Percentiles rank a stretch among this genome's conserved stretches.
phyloP scores from a whole-genome alignment of 2,797 vertebrate genomes.

The Peromyscus aztecus region DNA sequence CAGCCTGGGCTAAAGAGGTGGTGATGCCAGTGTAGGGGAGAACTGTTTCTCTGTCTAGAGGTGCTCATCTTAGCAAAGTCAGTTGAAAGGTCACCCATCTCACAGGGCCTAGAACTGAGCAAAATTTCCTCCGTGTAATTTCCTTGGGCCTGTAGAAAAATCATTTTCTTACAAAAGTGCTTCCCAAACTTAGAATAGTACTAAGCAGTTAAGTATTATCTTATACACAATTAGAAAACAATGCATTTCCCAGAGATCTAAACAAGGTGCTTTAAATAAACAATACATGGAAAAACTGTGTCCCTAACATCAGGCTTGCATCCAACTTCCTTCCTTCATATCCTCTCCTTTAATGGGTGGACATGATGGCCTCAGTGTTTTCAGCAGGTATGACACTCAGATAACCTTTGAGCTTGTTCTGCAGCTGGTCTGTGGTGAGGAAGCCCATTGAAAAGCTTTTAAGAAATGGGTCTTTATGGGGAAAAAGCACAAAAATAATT shows the following conservation, averaged over 20 bases:
- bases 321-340: constrained; percentile 74
- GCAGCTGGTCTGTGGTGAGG: background rate
- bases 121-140: constrained; percentile 44
- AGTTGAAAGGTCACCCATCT: background rate
- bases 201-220: constrained; percentile 47
- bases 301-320: constrained; percentile 48
- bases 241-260: constrained; percentile 71
- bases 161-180: constrained; percentile 22
- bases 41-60: constrained; percentile 29
- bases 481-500: background rate
- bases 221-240: constrained; percentile 66
- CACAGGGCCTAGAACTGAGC: background rate
- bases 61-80: background rate
- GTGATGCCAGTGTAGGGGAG: background rate
- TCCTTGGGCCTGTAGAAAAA: background rate
- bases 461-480: constrained; percentile 7
- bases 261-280: constrained; percentile 65
- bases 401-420: constrained; percentile 48
- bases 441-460: constrained; percentile 12
- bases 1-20: background rate
- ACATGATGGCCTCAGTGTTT: background rate
- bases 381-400: constrained; percentile 65
- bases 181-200: constrained; percentile 66
- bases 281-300: constrained; percentile 80
- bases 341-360: constrained; percentile 62